Conservation (phyloP, 2,797 vertebrate genomes). For the Danio albolineatus region DNA sequence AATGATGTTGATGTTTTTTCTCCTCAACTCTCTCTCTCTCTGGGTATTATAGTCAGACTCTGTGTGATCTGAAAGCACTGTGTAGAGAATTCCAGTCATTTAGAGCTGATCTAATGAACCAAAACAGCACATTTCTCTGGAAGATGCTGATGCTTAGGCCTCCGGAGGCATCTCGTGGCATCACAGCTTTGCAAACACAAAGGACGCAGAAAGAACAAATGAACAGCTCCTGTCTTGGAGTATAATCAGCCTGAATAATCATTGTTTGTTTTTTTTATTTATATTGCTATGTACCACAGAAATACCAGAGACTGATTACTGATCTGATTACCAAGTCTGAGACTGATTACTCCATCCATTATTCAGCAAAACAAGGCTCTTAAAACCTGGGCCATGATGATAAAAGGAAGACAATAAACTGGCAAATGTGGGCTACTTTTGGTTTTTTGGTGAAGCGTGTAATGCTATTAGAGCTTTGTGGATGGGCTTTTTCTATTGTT, state of each 20-base stretch:
- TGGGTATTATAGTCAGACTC: not conserved
- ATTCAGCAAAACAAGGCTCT: constrained; percentile 18
- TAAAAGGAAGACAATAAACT: constrained; percentile 27
- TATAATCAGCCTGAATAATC: not conserved
- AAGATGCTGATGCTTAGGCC: constrained; percentile 37
- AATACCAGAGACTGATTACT: not conserved
- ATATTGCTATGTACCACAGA: not conserved
- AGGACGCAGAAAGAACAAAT: constrained; percentile 28
- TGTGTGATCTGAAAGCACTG: not conserved
- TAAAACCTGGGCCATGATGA: constrained; percentile 15
- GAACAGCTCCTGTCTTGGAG: not conserved
- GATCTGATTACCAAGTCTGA: not conserved
- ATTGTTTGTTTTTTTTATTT: not conserved
- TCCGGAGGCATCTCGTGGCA: constrained; percentile 2
- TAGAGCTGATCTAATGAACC: not conserved
- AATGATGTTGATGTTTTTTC: constrained; percentile 66
- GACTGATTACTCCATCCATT: not conserved
- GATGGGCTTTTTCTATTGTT: constrained; percentile 21
- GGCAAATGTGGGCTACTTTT: constrained; percentile 3
- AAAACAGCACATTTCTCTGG: not conserved
- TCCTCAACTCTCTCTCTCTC: constrained; percentile 25
- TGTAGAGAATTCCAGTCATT: not conserved
- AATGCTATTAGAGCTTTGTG: constrained; percentile 33
- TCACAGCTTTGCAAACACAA: constrained; percentile 37
- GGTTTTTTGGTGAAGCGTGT: constrained; percentile 7